phyloP scores from a whole-genome alignment of 2,797 vertebrate species.

The Parambassis ranga region DNA sequence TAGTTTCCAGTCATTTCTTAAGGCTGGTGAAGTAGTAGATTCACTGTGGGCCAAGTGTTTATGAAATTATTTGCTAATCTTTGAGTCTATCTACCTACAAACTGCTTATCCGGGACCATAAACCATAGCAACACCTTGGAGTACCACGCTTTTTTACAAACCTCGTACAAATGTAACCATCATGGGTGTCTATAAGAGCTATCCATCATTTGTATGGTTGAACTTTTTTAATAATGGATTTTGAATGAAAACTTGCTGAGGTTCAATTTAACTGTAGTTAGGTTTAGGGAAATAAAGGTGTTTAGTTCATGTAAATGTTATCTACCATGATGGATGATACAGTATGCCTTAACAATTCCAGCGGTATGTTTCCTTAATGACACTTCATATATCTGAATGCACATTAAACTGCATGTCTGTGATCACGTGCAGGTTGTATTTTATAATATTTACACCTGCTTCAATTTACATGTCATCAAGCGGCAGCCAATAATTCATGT shows the following conservation, averaged over 20 bases:
- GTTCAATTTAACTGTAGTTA: not conserved
- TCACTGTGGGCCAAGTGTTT: no score
- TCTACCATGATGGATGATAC: conserved; percentile 22
- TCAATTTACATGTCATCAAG: conserved; percentile 7
- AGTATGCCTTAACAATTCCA: conserved; percentile 6
- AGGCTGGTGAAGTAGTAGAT: no score
- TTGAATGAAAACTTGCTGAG: not conserved
- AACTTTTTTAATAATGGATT: conserved; percentile 1
- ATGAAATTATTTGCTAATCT: no score
- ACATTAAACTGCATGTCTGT: not conserved
- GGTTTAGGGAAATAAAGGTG: conserved; percentile 1
- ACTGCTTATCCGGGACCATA: no score
- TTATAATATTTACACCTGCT: conserved; percentile 2
- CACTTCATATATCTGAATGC: conserved; percentile 1
- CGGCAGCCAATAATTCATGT: conserved; percentile 7
- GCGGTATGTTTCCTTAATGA: not conserved
- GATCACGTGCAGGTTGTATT: conserved; percentile 16
- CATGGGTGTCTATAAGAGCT: no score
- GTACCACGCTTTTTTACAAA: no score
- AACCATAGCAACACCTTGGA: no score
- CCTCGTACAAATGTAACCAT: no score
- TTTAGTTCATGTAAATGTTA: conserved; percentile 29
- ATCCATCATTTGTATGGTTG: no score
- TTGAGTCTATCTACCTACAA: no score
- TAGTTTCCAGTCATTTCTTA: no score